Base-by-base conservation (phyloP, 2,888 invertebrate genomes). In the Ferrisia virgata region DNA sequence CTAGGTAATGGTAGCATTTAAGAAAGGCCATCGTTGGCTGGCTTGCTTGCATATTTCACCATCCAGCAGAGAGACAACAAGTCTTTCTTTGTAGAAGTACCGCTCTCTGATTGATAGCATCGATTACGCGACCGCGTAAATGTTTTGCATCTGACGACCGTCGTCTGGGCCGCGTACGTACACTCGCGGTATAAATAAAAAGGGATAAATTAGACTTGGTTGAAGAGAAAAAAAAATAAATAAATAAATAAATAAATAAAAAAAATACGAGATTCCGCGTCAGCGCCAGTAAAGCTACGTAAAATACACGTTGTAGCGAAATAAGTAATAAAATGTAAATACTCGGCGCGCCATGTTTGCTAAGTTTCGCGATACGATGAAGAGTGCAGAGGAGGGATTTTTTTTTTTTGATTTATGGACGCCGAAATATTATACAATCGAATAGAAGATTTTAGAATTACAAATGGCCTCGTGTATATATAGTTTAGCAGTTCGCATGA, bases 21-120 rank as follows among this genome's bases (percentile, higher is more conserved):
- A n/a, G n/a, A n/a, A n/a, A n/a, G n/a, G 58, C 11, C 22, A 4
- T 9, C 22, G 18, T 0, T 9, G 4, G 33, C n/a, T 33, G n/a
- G 72, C n/a, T n/a, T n/a, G 2, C n/a, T 18, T 72, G 72, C 72
- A 72, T 72, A 72, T 72, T 72, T 72, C 72, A 72, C 72, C 72
- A n/a, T 72, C 72, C 69, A 13, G 4, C 43, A 13, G 40, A 40
- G 36, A n/a, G n/a, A n/a, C n/a, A n/a, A 72, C 72, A 72, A 72
- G 11, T 72, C 33, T 72, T 72, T 28, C 33, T 33, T 72, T 72
- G 11, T 47, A 18, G 22, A 72, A 31, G 72, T 72, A 18, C 72
- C 72, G 72, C 72, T 33, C 72, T 33, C 6, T 28, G 58, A 2
- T 15, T 33, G 72, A 72, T 72, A 33, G n/a, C 72, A 72, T 33